A percentile compares a stretch with the other conserved stretches of the same genome.
phyloP scores from a whole-genome alignment of 1,140 invertebrate genomes.

The Cydia amplana region DNA sequence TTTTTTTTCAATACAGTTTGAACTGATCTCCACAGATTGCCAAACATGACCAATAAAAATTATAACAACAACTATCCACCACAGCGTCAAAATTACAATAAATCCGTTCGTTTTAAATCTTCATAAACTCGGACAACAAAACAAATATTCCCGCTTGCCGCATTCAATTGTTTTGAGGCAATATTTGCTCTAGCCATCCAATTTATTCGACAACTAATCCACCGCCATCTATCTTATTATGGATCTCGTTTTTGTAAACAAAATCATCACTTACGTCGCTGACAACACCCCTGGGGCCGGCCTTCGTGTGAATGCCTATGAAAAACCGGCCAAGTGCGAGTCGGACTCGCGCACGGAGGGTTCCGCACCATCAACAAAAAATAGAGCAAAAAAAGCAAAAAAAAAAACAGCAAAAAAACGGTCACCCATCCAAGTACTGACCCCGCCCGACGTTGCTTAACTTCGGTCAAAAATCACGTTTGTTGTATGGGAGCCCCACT shows the following conservation, averaged over 20 bases:
- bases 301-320: background rate
- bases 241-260: constrained; percentile 25
- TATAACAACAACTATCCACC: background rate
- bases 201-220: constrained; percentile 21
- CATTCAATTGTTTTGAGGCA: constrained; percentile 19
- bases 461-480: too few species aligned
- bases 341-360: too few species aligned
- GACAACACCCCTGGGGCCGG: constrained; percentile 6
- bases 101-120: background rate
- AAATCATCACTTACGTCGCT: constrained; percentile 28
- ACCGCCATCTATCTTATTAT: constrained; percentile 23
- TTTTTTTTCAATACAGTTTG: too few species aligned
- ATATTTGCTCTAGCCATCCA: constrained; percentile 18
- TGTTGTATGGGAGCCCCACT: too few species aligned
- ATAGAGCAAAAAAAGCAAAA: too few species aligned
- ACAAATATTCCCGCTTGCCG: background rate
- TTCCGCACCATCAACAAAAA: too few species aligned
- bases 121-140: background rate
- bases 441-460: too few species aligned
- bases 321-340: too few species aligned
- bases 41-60: background rate
- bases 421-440: too few species aligned
- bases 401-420: too few species aligned
- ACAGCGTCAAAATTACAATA: background rate
- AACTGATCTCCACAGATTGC: too few species aligned